Evolutionary conservation across 2,888 invertebrate species (phyloP), one percentile per base, ranked within the genome.

Genomic region (Lepas anatifera): DNA sequence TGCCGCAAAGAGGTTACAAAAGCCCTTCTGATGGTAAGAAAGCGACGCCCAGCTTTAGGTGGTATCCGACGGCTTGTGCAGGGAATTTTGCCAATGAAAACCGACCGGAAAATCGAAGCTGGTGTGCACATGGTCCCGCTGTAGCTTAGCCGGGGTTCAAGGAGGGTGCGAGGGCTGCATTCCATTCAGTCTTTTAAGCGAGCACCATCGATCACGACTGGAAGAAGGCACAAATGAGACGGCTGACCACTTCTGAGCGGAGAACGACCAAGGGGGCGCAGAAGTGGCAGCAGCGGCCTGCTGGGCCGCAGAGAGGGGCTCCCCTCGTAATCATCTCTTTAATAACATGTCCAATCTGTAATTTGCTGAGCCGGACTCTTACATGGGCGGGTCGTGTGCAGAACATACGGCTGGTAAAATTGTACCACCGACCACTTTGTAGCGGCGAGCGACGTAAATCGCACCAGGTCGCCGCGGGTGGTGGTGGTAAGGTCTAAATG

Each of bases 331-430:
- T 58, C 58, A 32, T 32, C 35, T 35, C 22, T 58, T 32, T 58
- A 58, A 58, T 58, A 58, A 58, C 58, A 35, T 32, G 18, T 32
- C 58, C 18, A 58, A 58, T 35, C 7, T 58, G 58, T 58, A 58
- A 58, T 58, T 58, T 58, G 58, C 32, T 32, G 32, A 7, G 29
- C 7, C 58, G 32, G 22, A 35, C 35, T 10, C 35, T 58, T 58
- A 58, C 35, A 35, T 58, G 58, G 58, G 58, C 58, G 58, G 58
- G 35, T 4, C 58, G 6, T 32, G 16, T 29, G 35, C 58, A 58
- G 22, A 58, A 58, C 35, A 58, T 58, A 58, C 16, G 58, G 35
- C 58, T 58, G 35, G 58, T 58, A 58, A 58, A 58, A 58, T 35
- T 58, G 58, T 32, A 58, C 32, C 58, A 35, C 35, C 25, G 58